A percentile compares a stretch with the other conserved stretches of the same genome.
These are phyloP conservation scores for Chydorus sphaericus DNA, from an alignment of 2,888 invertebrate species.

Conservation along the genomic window DNA sequence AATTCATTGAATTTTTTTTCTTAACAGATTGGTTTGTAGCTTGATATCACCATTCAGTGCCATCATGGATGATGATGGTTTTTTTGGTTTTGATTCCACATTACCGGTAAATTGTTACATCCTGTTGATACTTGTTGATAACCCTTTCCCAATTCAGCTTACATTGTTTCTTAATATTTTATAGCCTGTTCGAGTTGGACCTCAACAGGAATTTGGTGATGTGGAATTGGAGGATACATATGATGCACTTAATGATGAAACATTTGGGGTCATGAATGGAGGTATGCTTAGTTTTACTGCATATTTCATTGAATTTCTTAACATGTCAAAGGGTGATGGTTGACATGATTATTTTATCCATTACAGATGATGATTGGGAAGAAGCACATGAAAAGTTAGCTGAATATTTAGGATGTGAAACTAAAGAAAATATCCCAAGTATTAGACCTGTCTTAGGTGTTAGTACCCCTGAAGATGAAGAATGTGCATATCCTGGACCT, in stretches of 20 bases:
- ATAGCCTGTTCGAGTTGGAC: constrained; percentile 28
- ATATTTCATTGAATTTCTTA: not conserved
- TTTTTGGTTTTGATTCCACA: constrained; percentile 69
- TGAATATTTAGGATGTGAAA: constrained; percentile 24
- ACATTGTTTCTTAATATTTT: constrained; percentile 14
- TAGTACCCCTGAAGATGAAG: not conserved
- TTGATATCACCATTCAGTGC: too few relatives aligned
- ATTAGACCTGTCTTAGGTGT: too few relatives aligned
- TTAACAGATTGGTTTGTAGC: too few relatives aligned
- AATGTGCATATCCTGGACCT: not conserved
- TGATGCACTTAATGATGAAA: constrained; percentile 83
- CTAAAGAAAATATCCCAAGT: not conserved
- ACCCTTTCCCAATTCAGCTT: not conserved
- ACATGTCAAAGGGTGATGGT: constrained; percentile 13
- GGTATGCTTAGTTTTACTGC: constrained; percentile 22
- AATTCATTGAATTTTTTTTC: too few relatives aligned
- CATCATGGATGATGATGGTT: constrained; percentile 27
- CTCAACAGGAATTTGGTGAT: constrained; percentile 40
- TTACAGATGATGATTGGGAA: constrained; percentile 49
- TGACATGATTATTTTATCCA: not conserved
- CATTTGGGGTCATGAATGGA: constrained; percentile 65
- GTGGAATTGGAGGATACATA: constrained; percentile 57
- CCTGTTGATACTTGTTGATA: not conserved
- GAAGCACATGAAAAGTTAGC: constrained; percentile 53
- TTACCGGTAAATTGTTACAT: constrained; percentile 47